Percentiles rank a stretch among this genome's conserved stretches.
Conservation (phyloP, 2,888 invertebrate genomes). For the Caenorhabditis virilis region DNA sequence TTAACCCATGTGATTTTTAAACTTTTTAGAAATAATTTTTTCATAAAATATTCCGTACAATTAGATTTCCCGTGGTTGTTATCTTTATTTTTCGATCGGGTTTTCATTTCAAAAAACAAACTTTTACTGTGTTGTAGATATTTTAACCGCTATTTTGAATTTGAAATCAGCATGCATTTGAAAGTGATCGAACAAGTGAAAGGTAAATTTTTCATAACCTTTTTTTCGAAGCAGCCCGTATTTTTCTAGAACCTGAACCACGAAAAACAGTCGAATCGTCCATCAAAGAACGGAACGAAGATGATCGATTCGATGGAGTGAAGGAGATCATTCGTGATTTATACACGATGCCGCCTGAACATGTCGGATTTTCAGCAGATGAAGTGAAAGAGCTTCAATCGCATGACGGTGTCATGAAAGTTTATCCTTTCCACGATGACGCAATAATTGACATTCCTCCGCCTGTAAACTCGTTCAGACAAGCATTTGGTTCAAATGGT, state of each 20-base stretch:
- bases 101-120: no score
- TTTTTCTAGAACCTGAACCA: conserved; percentile 14
- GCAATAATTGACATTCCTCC: conserved; percentile 32
- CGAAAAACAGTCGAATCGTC: conserved; percentile 29
- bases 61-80: no score
- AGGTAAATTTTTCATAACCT: no score
- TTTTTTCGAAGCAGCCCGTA: no score
- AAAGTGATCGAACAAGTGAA: no score
- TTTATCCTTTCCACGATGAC: conserved; percentile 38
- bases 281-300: conserved; percentile 23
- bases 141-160: no score
- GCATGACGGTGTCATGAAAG: conserved; percentile 32
- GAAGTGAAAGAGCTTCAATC: conserved; percentile 12
- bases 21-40: no score
- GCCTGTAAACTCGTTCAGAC: conserved; percentile 42
- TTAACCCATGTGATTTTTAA: no score
- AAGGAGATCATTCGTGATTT: conserved; percentile 35
- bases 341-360: conserved; percentile 18
- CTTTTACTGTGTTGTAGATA: no score
- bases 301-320: conserved; percentile 24
- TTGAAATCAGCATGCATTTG: no score
- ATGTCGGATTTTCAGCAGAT: conserved; percentile 10
- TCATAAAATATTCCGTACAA: no score
- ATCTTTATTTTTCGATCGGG: no score
- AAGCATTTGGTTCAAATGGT: conserved; percentile 49